phyloP scores from a whole-genome alignment of 2,797 vertebrate species.

The Nothura maculosa region DNA sequence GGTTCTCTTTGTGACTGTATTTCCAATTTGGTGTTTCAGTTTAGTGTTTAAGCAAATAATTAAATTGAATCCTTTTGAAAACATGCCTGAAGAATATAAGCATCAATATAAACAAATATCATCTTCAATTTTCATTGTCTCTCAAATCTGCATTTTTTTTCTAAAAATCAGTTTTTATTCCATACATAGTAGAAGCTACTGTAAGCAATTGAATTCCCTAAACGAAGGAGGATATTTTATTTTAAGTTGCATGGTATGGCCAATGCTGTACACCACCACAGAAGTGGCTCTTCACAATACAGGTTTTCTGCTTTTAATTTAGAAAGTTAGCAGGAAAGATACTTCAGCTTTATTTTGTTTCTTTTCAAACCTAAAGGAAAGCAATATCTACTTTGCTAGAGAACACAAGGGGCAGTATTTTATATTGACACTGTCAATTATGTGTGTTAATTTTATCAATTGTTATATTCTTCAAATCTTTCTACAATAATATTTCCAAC shows the following conservation, averaged over 20 bases:
- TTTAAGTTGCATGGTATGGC: background rate
- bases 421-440: slow-evolving; percentile 53
- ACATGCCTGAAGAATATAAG: background rate
- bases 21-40: background rate
- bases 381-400: slow-evolving; percentile 42
- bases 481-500: slow-evolving; percentile 36
- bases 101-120: background rate
- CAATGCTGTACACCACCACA: background rate
- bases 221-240: background rate
- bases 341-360: slow-evolving; percentile 51
- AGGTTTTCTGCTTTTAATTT: slow-evolving; percentile 56
- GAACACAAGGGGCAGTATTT: slow-evolving; percentile 54
- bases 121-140: background rate
- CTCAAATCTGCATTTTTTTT: background rate
- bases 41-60: background rate
- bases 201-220: background rate
- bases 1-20: slow-evolving; percentile 30
- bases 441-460: slow-evolving; percentile 48
- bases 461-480: slow-evolving; percentile 41
- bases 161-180: background rate
- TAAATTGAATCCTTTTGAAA: background rate
- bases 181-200: background rate
- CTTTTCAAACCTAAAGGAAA: slow-evolving; percentile 47
- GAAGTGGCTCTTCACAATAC: slow-evolving; percentile 4
- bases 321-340: slow-evolving; percentile 42